phyloP scores from a whole-genome alignment of 2,888 invertebrate species.

The Lobophora halterata region DNA sequence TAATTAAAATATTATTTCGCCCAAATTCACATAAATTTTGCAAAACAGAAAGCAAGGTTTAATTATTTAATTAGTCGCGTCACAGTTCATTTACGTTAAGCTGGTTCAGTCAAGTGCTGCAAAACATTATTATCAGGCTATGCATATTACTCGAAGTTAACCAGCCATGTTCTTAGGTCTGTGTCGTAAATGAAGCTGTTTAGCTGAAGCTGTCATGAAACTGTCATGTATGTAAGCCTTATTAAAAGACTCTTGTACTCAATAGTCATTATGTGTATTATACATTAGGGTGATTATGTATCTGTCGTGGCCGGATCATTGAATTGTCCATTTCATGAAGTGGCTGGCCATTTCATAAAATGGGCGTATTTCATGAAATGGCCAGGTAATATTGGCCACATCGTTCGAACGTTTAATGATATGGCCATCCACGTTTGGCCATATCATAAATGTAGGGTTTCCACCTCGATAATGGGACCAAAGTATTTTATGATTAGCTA shows the following conservation, averaged over 20 bases:
- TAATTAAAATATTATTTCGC: conserved; percentile 29
- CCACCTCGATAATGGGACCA: too few relatives aligned
- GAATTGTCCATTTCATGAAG: too few relatives aligned
- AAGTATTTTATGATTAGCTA: too few relatives aligned
- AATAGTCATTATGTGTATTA: conserved; percentile 44
- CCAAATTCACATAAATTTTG: conserved; percentile 31
- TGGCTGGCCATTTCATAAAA: too few relatives aligned
- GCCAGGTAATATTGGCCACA: too few relatives aligned
- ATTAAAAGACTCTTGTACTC: conserved; percentile 49
- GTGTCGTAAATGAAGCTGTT: conserved; percentile 39
- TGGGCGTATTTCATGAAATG: too few relatives aligned
- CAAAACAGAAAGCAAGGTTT: conserved; percentile 25
- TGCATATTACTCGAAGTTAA: neutral
- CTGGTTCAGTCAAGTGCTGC: neutral
- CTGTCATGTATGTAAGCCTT: conserved; percentile 48
- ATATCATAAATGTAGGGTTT: too few relatives aligned
- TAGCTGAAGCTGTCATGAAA: conserved; percentile 43
- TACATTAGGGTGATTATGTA: too few relatives aligned
- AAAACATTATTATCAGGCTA: too few relatives aligned
- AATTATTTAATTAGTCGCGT: conserved; percentile 34
- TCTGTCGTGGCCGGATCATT: too few relatives aligned
- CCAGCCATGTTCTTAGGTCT: neutral
- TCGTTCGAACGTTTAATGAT: too few relatives aligned
- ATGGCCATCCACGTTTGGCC: too few relatives aligned
- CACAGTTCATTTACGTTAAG: conserved; percentile 7